Conservation (phyloP, 2,888 invertebrate species). For the Hydrotaea diabolus region DNA sequence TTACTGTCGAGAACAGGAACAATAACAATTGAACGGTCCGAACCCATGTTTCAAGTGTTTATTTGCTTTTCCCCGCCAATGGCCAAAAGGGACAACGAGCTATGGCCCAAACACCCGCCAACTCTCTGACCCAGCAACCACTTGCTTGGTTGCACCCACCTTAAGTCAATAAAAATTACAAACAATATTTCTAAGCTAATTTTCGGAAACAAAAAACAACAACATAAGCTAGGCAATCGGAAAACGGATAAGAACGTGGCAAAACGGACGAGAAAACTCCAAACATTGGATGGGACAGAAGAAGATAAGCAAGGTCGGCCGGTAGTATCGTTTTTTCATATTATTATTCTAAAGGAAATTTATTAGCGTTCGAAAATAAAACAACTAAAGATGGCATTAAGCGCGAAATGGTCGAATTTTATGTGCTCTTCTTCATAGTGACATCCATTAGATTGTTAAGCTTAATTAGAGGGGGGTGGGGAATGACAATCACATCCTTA, state of each 20-base stretch:
- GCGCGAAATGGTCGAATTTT: too few relatives aligned
- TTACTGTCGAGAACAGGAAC: neutral
- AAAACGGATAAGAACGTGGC: neutral
- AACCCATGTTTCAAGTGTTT: slow-evolving; percentile 27
- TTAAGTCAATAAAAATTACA: slow-evolving; percentile 54
- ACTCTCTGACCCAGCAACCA: neutral
- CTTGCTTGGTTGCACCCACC: slow-evolving; percentile 5
- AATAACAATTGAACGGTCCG: slow-evolving; percentile 5
- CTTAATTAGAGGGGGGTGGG: too few relatives aligned
- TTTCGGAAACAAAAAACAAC: slow-evolving; percentile 19
- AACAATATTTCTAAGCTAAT: slow-evolving; percentile 50
- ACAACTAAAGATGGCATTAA: neutral
- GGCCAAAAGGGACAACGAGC: slow-evolving; percentile 17
- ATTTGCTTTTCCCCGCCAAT: neutral
- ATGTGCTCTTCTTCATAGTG: too few relatives aligned
- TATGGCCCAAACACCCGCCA: neutral
- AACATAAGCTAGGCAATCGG: neutral
- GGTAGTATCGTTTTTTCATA: neutral
- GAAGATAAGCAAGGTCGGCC: neutral
- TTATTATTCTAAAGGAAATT: neutral
- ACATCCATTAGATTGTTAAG: too few relatives aligned
- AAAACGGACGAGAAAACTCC: neutral
- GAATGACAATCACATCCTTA: too few relatives aligned
- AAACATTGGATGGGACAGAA: too few relatives aligned
- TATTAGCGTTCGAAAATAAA: neutral